Conservation (phyloP, 2,888 invertebrate genomes). For the Pristionchus entomophagus region DNA sequence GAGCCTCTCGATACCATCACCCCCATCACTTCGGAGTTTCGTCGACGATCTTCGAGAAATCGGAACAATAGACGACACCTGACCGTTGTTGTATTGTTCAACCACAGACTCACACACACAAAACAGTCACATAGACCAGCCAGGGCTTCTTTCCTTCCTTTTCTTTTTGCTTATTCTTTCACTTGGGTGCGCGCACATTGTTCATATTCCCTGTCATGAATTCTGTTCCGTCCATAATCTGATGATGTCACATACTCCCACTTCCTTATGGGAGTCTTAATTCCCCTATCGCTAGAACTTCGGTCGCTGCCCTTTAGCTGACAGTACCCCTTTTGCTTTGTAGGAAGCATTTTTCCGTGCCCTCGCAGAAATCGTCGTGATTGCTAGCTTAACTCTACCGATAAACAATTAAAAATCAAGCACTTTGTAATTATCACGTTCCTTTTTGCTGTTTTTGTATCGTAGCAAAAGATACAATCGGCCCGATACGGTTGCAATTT, state of each 20-base stretch:
- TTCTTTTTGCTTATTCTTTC: background rate
- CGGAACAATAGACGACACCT: background rate
- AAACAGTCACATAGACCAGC: background rate
- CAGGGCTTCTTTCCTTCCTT: background rate
- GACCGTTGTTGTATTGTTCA: background rate
- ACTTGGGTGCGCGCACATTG: background rate
- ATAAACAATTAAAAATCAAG: too few relatives aligned
- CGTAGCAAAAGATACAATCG: too few relatives aligned
- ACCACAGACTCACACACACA: background rate
- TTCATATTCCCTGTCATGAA: background rate
- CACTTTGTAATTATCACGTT: too few relatives aligned
- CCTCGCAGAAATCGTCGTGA: too few relatives aligned
- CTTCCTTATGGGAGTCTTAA: too few relatives aligned
- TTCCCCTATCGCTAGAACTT: too few relatives aligned
- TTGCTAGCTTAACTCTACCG: too few relatives aligned
- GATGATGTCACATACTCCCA: too few relatives aligned
- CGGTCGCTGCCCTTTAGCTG: background rate
- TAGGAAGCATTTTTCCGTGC: background rate
- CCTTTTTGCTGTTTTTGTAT: too few relatives aligned
- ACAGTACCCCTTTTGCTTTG: background rate
- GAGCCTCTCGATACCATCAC: background rate
- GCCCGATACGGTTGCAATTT: too few relatives aligned
- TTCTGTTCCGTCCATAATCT: background rate
- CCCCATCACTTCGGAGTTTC: constrained; percentile 12
- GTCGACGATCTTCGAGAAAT: background rate